Evolutionary conservation across 2,113 vertebrate species (phyloP).

Genomic region (Pelmatolapia mariae): DNA sequence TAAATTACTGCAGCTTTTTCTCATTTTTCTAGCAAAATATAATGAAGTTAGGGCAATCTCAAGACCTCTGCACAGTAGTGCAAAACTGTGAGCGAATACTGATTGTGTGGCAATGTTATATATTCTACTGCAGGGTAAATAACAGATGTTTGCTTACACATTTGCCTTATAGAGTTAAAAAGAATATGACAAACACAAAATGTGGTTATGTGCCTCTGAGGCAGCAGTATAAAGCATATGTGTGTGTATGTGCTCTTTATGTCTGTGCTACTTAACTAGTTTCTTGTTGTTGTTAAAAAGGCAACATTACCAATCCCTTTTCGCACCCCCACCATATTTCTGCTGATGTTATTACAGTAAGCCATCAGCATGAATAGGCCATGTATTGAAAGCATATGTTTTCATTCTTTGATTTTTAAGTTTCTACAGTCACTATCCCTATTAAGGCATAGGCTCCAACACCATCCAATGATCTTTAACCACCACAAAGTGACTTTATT

Average conservation of each 20-base stretch:
- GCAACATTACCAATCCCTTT: neutral
- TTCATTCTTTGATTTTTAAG: constrained; percentile 13
- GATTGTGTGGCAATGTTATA: neutral
- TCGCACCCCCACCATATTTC: neutral
- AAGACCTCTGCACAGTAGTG: neutral
- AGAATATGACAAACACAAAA: neutral
- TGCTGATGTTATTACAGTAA: neutral
- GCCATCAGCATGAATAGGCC: neutral
- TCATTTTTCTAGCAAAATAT: neutral
- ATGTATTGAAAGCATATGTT: neutral
- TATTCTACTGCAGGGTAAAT: neutral
- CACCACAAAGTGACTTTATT: neutral
- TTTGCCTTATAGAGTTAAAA: neutral
- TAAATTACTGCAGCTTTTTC: neutral
- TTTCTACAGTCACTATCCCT: neutral
- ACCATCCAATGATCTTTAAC: neutral
- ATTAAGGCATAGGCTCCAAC: neutral
- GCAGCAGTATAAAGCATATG: neutral
- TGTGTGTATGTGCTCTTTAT: neutral
- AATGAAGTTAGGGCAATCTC: neutral
- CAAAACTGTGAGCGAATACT: neutral
- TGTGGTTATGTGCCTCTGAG: neutral
- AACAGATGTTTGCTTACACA: neutral
- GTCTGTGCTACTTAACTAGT: neutral
- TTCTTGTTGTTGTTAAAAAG: neutral